Evolutionary conservation across 2,888 invertebrate genomes (phyloP).

Genomic region (Caenorhabditis uteleia): DNA sequence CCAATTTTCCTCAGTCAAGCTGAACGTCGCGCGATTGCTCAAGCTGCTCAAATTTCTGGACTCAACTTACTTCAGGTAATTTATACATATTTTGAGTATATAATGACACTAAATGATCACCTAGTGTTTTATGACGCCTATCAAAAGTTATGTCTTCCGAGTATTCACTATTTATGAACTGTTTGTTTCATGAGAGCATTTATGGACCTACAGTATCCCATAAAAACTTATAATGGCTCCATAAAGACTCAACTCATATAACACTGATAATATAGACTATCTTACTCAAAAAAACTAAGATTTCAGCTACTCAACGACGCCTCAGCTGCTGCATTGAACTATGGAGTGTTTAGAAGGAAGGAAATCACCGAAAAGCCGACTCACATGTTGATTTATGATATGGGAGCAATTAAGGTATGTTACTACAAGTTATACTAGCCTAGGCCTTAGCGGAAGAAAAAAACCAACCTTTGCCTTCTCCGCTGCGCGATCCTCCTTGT

Average conservation of each 20-base stretch:
- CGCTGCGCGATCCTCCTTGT: too few species aligned
- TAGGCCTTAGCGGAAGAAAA: too few species aligned
- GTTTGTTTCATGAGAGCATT: too few species aligned
- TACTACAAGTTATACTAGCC: neutral
- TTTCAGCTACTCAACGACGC: conserved; percentile 92
- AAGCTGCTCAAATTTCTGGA: conserved; percentile 87
- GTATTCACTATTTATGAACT: too few species aligned
- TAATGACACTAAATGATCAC: too few species aligned
- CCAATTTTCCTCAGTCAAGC: conserved; percentile 96
- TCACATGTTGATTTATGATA: conserved; percentile 89
- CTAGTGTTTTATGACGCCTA: neutral
- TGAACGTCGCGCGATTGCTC: conserved; percentile 84
- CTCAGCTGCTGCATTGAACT: conserved; percentile 93
- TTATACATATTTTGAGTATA: neutral
- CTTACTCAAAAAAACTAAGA: too few species aligned
- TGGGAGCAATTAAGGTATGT: conserved; percentile 84
- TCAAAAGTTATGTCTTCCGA: too few species aligned
- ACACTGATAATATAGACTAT: too few species aligned
- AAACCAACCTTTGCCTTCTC: too few species aligned
- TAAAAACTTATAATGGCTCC: too few species aligned
- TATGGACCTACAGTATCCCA: too few species aligned
- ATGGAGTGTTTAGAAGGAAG: conserved; percentile 89
- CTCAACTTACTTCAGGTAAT: conserved; percentile 77
- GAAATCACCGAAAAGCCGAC: conserved; percentile 73
- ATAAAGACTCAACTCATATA: too few species aligned